phyloP scores from a whole-genome alignment of 2,113 vertebrate species.

The Upupa epops region DNA sequence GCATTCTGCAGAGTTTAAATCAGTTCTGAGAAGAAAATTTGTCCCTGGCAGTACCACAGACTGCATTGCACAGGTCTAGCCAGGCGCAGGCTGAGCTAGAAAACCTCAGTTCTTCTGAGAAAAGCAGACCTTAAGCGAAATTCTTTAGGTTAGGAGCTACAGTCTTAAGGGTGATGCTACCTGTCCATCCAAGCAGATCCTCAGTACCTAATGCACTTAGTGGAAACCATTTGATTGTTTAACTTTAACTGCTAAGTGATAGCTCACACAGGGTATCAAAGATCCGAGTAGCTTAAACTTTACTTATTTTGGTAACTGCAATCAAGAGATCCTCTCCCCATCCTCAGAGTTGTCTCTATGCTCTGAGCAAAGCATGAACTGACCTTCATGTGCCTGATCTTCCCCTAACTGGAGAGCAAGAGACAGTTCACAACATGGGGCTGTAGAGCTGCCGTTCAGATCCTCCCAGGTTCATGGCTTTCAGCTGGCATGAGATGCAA shows the following conservation, averaged over 20 bases:
- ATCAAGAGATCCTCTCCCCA: neutral
- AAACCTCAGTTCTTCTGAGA: neutral
- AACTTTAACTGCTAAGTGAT: neutral
- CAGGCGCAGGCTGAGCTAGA: neutral
- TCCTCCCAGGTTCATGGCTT: neutral
- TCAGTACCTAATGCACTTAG: neutral
- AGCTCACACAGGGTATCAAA: neutral
- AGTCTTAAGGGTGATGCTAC: neutral
- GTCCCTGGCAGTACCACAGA: neutral
- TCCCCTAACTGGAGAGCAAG: neutral
- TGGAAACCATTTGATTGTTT: neutral
- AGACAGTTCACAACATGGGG: neutral
- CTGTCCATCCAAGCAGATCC: neutral
- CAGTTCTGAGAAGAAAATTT: neutral
- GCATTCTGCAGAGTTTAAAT: neutral
- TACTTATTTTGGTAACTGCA: neutral
- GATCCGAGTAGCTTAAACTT: neutral
- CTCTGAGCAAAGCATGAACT: neutral
- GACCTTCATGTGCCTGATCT: accelerated
- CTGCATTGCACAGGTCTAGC: neutral
- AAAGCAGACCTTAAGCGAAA: neutral
- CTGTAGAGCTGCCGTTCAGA: neutral
- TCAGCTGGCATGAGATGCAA: neutral
- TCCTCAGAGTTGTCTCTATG: accelerated
- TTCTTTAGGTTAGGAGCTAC: neutral